Base-by-base conservation (phyloP, 2,113 vertebrate species). In the Elgaria multicarinata region DNA sequence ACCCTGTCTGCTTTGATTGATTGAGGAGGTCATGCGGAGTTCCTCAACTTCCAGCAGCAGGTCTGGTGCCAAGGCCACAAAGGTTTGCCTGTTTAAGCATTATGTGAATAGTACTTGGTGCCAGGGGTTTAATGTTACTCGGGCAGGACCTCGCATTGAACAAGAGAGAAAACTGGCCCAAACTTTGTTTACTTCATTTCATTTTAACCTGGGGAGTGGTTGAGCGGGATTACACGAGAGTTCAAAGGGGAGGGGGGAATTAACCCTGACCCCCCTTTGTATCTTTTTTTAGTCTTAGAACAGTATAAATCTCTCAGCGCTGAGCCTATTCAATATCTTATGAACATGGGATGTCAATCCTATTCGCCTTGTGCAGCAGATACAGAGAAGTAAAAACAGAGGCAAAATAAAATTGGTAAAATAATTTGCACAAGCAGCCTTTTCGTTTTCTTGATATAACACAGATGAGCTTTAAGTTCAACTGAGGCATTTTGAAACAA, bases 401-500 rank as follows among this genome's bases (percentile, higher is more conserved):
- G 62, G 91, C 33, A 92, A 69, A 92, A 75, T 79, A 92, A 94
- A 95, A 94, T 82, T 89, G 94, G 95, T 79, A 81, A 95, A 95
- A 95, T 89, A 94, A 91, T 97, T 97, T 93, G 94, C 89, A 93
- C 58, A 97, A 97, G 96, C 91, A 88, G 96, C 93, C 89, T 94
- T 96, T 96, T 95, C 33, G n/a, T 24, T 95, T 10, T 36, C 96
- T 96, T 96, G 96, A 97, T 96, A 96, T 90, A 95, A 76, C 96
- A 91, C 86, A 94, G 91, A 94, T 95, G 87, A 86, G 91, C 92
- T 95, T 81, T 0, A 91, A 93, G 95, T 95, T 97, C 97, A 96
- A 98, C 96, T 94, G 91, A 95, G 95, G 92, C 74, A 92, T 93
- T 93, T 84, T 89, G 95, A 94, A 97, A 97, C 94, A 97, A 97